Base-by-base conservation (phyloP, 2,113 vertebrate species). In the Tyto alba region DNA sequence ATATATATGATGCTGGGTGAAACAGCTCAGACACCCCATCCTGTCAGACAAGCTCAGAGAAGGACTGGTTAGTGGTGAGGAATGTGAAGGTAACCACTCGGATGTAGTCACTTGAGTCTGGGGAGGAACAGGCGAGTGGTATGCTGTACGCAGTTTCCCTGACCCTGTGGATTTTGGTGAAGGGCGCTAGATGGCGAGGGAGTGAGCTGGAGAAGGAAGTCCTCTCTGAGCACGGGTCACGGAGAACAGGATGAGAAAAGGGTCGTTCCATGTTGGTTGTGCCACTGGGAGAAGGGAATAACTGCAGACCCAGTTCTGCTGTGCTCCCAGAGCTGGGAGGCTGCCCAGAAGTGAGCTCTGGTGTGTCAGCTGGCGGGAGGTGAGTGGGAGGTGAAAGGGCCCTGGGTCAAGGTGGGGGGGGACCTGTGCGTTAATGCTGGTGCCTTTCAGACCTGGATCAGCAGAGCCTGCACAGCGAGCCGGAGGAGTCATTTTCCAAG, bases 391-490 rank as follows among this genome's bases (percentile, higher is more conserved):
- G 6, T 63, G 26, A 17, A 66, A 47, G 53, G 22, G 12, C 53
- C 23, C 34, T 40, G n/a, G 36, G 45, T 53, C 1, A 1, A 0
- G 30, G 9, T 64, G 25, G 56, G 15, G 56, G 15, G 50, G 52
- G 88, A 47, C 26, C 7, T 45, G 53, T 15, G 6, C 20, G 88
- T 92, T 77, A 94, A 72, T 36, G 63, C 72, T 64, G 64, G 34
- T 97, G 69, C 89, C 93, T 98, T 96, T 71, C 98, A 99, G 99
- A 99, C 97, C 96, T 99, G 98, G 99, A 99, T 96, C 99, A 99
- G 97, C 99, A 99, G 95, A 99, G 99, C 95, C 89, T 99, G 47
- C 98, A 98, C 97, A 99, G 99, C 27, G 99, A 99, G 88, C 99
- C 99, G 0, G 99, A 99, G 71, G 99, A 99, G 88, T 82, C 99